Evolutionary conservation across 2,113 vertebrate species (phyloP), one percentile per base, ranked within the genome.

Genomic region (Ardeotis arabs): DNA sequence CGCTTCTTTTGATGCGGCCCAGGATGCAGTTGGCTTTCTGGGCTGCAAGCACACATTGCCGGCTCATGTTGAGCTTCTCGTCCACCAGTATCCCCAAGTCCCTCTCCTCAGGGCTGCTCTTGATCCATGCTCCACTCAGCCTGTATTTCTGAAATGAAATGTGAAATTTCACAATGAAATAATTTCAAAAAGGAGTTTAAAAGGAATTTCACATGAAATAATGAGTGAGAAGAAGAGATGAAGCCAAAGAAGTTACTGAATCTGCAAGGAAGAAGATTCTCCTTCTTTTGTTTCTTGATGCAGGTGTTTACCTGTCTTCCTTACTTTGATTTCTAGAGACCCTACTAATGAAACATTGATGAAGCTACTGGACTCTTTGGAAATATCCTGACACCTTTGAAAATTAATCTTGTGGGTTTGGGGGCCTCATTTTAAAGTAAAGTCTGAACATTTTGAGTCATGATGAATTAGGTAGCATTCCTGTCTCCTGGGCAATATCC

Each of bases 321-420:
- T 76, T 23, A 27, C 27, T 91, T 77, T 62, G 11, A 56, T 95
- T 91, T 88, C 8, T 58, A 41, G 31, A 6, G 13, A 49, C 19
- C 13, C 7, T 83, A 37, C 23, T 72, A 56, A 81, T 64, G 69
- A 78, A 78, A 52, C 7, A 18, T 45, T 52, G 14, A 64, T 62
- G 37, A 78, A 89, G 20, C 10, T 68, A 21, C 31, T 39, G 29
- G 35, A 14, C 6, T 79, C 33, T 80, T 52, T 78, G 41, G 89
- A 78, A 84, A 64, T 60, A 63, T 6, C 22, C 12, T 24, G 31
- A 49, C 20, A 33, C 3, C 33, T 80, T 59, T 77, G 60, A 81
- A 93, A 90, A 72, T 81, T 0, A 69, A 35, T 84, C n/a, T 64
- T 0, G 0, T 7, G 19, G 15, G 12, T 27, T 66, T 79, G 10